Conservation (phyloP, 2,113 vertebrate species). For the Limanda limanda region DNA sequence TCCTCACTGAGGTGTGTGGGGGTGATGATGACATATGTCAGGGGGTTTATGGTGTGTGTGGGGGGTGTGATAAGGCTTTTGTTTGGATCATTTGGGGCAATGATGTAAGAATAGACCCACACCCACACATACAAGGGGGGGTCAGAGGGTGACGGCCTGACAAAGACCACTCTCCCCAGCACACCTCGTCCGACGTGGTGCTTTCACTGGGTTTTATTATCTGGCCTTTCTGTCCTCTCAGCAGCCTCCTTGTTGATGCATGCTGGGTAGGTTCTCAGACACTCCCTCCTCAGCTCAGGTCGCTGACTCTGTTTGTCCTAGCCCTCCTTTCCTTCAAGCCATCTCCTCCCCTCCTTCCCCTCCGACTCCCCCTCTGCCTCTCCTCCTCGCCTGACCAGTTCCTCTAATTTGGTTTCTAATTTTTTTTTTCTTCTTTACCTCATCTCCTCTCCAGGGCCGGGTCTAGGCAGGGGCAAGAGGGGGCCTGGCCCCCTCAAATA, state of each 20-base stretch:
- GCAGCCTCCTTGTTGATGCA: conserved; percentile 75
- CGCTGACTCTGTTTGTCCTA: conserved; percentile 72
- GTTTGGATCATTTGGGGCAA: conserved; percentile 38
- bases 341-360: conserved; percentile 18
- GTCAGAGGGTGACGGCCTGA: conserved; percentile 55
- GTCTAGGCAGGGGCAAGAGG: no score
- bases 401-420: conserved; percentile 81
- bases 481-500: no score
- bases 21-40: conserved; percentile 33
- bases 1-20: conserved; percentile 43
- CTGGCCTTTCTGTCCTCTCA: conserved; percentile 73
- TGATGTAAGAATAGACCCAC: conserved; percentile 30
- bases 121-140: conserved; percentile 31
- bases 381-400: conserved; percentile 76
- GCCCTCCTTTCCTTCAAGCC: conserved; percentile 56
- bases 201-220: conserved; percentile 39
- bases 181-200: conserved; percentile 41
- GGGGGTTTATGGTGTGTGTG: conserved; percentile 5
- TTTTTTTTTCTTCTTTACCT: conserved; percentile 64
- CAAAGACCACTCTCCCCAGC: conserved; percentile 46
- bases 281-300: conserved; percentile 73
- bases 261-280: conserved; percentile 66
- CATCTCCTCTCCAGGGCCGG: conserved; percentile 74
- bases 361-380: conserved; percentile 57
- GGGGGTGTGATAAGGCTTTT: conserved; percentile 38